These are phyloP conservation scores for Oscheius sp. DNA, from an alignment of 2,888 invertebrate genomes.

Conservation along the genomic window DNA sequence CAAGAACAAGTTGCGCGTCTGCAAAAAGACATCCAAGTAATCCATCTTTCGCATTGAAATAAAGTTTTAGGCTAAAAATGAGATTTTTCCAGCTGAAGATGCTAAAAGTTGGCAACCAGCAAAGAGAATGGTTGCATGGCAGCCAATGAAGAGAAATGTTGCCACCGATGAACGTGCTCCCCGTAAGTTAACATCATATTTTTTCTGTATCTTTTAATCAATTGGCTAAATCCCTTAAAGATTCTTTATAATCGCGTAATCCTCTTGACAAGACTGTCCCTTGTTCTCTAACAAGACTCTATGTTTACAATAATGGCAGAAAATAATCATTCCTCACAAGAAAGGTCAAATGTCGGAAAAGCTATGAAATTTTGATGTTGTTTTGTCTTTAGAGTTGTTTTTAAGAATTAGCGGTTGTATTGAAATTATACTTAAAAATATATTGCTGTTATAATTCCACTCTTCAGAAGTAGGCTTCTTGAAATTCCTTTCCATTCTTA, in stretches of 20 bases:
- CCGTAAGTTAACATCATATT: conserved; percentile 40
- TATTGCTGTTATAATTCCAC: no score
- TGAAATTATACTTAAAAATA: no score
- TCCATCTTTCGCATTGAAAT: not conserved
- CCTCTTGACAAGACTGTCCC: not conserved
- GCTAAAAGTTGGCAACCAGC: conserved; percentile 39
- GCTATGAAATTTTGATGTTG: no score
- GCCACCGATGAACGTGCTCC: conserved; percentile 54
- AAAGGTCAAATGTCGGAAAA: no score
- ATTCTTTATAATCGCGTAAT: not conserved
- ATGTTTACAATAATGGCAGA: no score
- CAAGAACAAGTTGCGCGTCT: conserved; percentile 44
- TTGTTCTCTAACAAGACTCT: no score
- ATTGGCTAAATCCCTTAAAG: not conserved
- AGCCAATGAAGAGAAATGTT: conserved; percentile 64
- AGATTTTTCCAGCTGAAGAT: not conserved
- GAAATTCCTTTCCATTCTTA: not conserved
- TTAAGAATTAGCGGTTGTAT: no score
- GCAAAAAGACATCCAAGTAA: conserved; percentile 38
- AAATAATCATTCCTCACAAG: no score
- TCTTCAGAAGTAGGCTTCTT: not conserved
- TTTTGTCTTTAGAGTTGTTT: no score
- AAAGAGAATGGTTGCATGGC: conserved; percentile 66
- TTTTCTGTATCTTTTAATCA: not conserved
- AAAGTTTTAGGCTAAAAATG: conserved; percentile 13